Base-by-base conservation (phyloP, 2,113 vertebrate species). In the Baryphthengus martii region DNA sequence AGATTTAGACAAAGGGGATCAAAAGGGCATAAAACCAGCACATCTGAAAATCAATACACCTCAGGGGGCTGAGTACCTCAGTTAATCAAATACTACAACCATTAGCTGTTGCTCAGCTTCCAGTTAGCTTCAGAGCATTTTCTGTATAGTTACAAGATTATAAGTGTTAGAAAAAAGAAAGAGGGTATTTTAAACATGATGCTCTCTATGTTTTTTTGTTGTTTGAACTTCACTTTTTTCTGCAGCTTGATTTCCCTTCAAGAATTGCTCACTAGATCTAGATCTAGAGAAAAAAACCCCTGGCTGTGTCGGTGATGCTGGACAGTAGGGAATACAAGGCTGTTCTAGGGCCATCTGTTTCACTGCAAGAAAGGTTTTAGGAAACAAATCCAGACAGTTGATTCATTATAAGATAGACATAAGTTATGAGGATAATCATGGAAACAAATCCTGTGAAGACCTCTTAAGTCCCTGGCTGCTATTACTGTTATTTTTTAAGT, bases 321-420 rank as follows among this genome's bases (percentile, higher is more conserved):
- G 86, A 72, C 53, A 68, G 79, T 7, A 72, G 52, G n/a, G 83
- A 85, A 89, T 42, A 39, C n/a, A 86, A 78, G 42, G 61, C 52
- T 90, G 33, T 52, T 83, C 68, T 68, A 52, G 6, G 80, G 45
- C 80, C 80, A 90, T 89, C 58, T 90, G 73, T 93, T 95, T 87
- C 17, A 6, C 58, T 79, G 49, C 20, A 55, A 82, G 61, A 72
- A 92, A 81, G 67, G 31, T 70, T 93, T 93, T 42, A 81, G 49
- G 74, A 96, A 93, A 76, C 52, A 93, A 82, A 82, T 59, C 56
- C 73, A 75, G 95, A 65, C 80, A 82, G 80, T 79, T 90, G 93
- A 94, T 95, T 93, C 58, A 79, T 89, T 89, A 42, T 58, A 73
- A 76, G 93, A 75, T 53, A 95, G 88, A 79, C 45, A 50, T 59